These are phyloP conservation scores for Otocyon megalotis DNA, from an alignment of 2,113 vertebrate species.

Conservation along the genomic window DNA sequence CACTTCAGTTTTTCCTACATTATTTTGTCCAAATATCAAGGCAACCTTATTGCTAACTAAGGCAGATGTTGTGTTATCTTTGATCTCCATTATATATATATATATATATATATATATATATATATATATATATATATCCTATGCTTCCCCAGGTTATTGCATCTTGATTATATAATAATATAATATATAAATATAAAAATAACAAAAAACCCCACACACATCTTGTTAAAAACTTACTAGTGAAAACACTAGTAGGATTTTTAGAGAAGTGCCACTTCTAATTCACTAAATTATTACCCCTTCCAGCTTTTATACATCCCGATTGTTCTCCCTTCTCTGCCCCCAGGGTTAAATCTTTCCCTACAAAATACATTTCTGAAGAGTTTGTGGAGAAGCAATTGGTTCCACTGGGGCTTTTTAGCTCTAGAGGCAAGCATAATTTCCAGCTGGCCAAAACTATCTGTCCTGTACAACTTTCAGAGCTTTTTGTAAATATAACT, in stretches of 20 bases:
- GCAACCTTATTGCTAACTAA: background rate
- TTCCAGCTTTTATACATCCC: background rate
- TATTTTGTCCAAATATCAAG: constrained; percentile 49
- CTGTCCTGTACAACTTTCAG: background rate
- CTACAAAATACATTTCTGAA: constrained; percentile 10
- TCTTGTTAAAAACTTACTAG: background rate
- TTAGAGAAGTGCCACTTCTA: background rate
- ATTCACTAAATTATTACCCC: background rate
- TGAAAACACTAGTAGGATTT: background rate
- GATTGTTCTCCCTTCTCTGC: background rate
- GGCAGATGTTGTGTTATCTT: constrained; percentile 44
- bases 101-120: too few relatives aligned
- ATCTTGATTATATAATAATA: background rate
- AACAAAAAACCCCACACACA: background rate
- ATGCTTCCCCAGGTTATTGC: background rate
- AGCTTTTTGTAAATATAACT: background rate
- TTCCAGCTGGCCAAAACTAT: background rate
- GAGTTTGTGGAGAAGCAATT: background rate
- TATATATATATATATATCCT: too few relatives aligned
- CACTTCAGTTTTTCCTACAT: background rate
- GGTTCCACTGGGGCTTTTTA: background rate
- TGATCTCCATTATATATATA: constrained; percentile 26
- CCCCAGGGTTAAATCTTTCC: background rate
- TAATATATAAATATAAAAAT: background rate
- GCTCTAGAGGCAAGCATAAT: background rate